Evolutionary conservation across 2,888 invertebrate species (phyloP), one percentile per base, ranked within the genome.

Genomic region (Drosophila pegasa): DNA sequence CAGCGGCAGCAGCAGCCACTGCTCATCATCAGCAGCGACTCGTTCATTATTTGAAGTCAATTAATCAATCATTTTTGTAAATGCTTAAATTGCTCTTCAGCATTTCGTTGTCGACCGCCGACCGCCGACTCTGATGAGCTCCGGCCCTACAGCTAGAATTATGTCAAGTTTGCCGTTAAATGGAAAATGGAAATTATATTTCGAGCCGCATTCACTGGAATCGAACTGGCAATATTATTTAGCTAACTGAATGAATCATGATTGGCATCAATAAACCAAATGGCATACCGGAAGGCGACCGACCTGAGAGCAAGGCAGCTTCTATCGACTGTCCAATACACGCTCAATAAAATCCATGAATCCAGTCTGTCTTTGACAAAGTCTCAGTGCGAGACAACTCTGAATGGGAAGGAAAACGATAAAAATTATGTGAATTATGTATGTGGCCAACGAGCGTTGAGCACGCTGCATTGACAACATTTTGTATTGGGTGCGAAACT

Each of bases 41-140:
- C 75, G 63, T 70, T 64, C 69, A 75, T 78, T 78, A 74, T 74
- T 80, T 61, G 68, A 48, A 72, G 71, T 74, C 85, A 74, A 86
- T 87, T 87, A 87, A 89, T 89, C 87, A 87, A 86, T 86, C 85
- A 86, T 85, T 72, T 75, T 83, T n/a, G 48, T 67, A 74, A 77
- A 80, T 63, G 66, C 71, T 74, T 66, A 51, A 67, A 71, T 73
- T 71, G 68, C 61, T 75, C 62, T 69, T 65, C 57, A 66, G 45
- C 66, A 47, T 72, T 75, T 43, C 29, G 57, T 64, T 37, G 48
- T 20, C 20, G 35, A n/a, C 7, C n/a, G n/a, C 1, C 41, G 14
- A 27, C 12, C 14, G 29, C 18, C 29, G 29, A 22, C n/a, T 37
- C 37, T 16, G 0, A 2, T 16, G 6, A 6, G 2, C 1, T 7